These are phyloP conservation scores for Tadarida brasiliensis DNA, from an alignment of 2,797 vertebrate species.

Conservation along the genomic window DNA sequence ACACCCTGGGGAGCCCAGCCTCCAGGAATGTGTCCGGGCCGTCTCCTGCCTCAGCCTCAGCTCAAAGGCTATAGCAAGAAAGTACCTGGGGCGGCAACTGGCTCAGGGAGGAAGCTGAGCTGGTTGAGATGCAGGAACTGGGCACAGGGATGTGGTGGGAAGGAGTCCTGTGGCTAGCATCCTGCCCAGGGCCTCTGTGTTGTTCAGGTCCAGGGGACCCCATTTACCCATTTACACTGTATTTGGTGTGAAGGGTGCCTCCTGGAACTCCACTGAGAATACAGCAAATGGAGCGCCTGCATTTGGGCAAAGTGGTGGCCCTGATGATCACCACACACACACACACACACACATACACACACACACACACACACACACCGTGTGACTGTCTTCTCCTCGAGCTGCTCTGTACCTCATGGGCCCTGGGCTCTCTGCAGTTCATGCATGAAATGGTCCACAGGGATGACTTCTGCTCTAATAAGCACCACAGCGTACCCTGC, in stretches of 20 bases:
- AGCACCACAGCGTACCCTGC: not conserved
- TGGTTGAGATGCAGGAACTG: not conserved
- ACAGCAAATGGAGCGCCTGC: not conserved
- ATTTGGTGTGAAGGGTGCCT: not conserved
- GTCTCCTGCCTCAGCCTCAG: not conserved
- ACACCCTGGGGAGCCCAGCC: not conserved
- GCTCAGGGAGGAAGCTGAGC: not conserved
- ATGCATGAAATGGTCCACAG: not conserved
- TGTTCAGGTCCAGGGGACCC: not conserved
- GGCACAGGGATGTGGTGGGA: not conserved
- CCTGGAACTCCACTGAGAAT: not conserved
- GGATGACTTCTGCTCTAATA: slow-evolving; percentile 64
- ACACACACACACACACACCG: accelerated
- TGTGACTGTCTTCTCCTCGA: not conserved
- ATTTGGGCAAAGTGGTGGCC: not conserved
- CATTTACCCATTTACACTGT: too few relatives aligned
- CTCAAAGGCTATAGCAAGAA: not conserved
- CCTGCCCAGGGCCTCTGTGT: not conserved
- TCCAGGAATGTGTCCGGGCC: not conserved
- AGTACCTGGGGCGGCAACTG: not conserved
- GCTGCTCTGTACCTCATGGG: not conserved
- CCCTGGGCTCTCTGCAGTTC: slow-evolving; percentile 34
- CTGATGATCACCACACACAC: not conserved
- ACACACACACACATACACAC: not conserved
- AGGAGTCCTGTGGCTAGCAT: not conserved